phyloP scores from a whole-genome alignment of 2,888 invertebrate genomes.

The Parelbella ahira region DNA sequence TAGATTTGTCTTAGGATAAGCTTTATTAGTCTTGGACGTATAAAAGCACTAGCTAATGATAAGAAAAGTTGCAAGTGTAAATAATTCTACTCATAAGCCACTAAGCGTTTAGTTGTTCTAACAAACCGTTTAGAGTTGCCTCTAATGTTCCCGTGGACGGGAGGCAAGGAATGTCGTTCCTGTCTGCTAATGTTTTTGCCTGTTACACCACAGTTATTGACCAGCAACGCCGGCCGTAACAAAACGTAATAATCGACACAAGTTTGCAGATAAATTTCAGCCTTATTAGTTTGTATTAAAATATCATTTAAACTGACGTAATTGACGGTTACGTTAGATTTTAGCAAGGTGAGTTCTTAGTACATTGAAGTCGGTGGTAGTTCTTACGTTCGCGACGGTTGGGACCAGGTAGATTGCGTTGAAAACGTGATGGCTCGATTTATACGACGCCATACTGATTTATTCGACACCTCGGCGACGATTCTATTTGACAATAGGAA shows the following conservation, averaged over 20 bases:
- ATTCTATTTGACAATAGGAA: not conserved
- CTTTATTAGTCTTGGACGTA: not conserved
- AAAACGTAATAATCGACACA: slow-evolving; percentile 27
- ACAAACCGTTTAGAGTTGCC: slow-evolving; percentile 48
- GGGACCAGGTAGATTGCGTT: slow-evolving; percentile 38
- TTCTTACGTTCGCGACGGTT: slow-evolving; percentile 39
- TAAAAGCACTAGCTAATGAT: not conserved
- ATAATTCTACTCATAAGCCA: slow-evolving; percentile 34
- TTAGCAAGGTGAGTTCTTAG: slow-evolving; percentile 29
- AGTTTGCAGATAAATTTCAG: slow-evolving; percentile 2
- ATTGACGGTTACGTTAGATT: not conserved
- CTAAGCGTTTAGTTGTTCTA: slow-evolving; percentile 42
- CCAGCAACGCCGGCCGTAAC: slow-evolving; percentile 35
- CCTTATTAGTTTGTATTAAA: not conserved
- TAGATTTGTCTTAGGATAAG: too few species aligned
- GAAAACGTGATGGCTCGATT: slow-evolving; percentile 35
- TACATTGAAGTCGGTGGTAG: slow-evolving; percentile 41
- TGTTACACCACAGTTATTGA: slow-evolving; percentile 56
- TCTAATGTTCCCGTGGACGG: slow-evolving; percentile 49
- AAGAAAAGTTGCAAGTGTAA: slow-evolving; percentile 23
- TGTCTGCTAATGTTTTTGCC: slow-evolving; percentile 69
- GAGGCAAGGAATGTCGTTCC: slow-evolving; percentile 61
- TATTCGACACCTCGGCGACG: slow-evolving; percentile 29
- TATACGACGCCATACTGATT: slow-evolving; percentile 33
- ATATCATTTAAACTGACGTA: slow-evolving; percentile 2